A percentile compares a stretch with the other conserved stretches of the same genome.
phyloP scores from a whole-genome alignment of 2,888 invertebrate species.

The Rhagium mordax region DNA sequence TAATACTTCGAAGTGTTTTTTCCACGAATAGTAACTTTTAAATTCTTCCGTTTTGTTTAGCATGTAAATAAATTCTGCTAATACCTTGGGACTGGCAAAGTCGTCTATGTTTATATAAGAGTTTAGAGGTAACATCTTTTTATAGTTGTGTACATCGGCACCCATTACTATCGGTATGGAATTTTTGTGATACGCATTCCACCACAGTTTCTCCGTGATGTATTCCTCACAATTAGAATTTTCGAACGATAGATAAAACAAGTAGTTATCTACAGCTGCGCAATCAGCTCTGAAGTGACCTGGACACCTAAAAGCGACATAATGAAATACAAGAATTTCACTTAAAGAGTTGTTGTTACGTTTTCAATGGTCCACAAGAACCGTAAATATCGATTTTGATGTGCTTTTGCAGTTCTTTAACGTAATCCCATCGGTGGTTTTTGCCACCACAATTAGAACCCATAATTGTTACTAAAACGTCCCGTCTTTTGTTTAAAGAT shows the following conservation, averaged over 20 bases:
- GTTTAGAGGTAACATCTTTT: slow-evolving; percentile 74
- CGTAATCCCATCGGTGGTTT: slow-evolving; percentile 72
- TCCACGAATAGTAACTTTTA: slow-evolving; percentile 75
- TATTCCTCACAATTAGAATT: slow-evolving; percentile 81
- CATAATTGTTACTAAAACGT: slow-evolving; percentile 72
- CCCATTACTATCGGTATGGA: slow-evolving; percentile 80
- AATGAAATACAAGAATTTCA: slow-evolving; percentile 9
- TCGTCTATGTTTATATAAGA: slow-evolving; percentile 77
- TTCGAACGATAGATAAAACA: slow-evolving; percentile 82
- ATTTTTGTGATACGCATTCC: slow-evolving; percentile 76
- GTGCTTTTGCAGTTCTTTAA: slow-evolving; percentile 73
- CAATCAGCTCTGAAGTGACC: slow-evolving; percentile 78
- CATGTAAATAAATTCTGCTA: slow-evolving; percentile 72
- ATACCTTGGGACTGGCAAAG: slow-evolving; percentile 70
- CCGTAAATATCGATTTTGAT: slow-evolving; percentile 76
- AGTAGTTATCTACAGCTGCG: slow-evolving; percentile 72
- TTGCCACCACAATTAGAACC: slow-evolving; percentile 75
- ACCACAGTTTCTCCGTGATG: slow-evolving; percentile 80
- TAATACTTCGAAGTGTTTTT: slow-evolving; percentile 72
- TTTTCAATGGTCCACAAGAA: slow-evolving; percentile 70
- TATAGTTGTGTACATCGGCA: slow-evolving; percentile 69
- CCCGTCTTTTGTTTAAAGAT: slow-evolving; percentile 66
- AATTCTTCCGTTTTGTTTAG: slow-evolving; percentile 70
- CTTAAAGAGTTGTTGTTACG: slow-evolving; percentile 42
- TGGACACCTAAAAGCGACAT: slow-evolving; percentile 73